phyloP scores from a whole-genome alignment of 1,140 invertebrate species.

The Penaeus vannamei region DNA sequence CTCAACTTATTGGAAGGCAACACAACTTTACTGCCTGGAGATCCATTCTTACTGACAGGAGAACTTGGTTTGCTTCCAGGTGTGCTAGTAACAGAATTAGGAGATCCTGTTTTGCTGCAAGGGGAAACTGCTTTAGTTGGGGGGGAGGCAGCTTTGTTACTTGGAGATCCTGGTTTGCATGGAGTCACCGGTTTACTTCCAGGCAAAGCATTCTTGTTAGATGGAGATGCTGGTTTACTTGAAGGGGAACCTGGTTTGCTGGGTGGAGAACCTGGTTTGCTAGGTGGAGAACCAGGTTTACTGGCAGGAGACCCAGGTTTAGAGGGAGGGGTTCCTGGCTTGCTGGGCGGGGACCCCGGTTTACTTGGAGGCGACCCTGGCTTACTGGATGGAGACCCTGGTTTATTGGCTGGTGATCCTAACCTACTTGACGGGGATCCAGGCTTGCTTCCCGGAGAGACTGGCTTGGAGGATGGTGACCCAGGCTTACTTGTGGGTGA shows the following conservation, averaged over 20 bases:
- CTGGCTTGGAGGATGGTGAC: not conserved
- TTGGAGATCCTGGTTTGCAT: not conserved
- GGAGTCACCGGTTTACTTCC: not conserved
- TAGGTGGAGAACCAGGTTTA: not conserved
- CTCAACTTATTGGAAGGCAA: slow-evolving; percentile 30
- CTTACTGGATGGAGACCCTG: slow-evolving; percentile 31
- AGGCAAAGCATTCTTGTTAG: slow-evolving; percentile 2
- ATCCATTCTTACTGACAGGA: slow-evolving; percentile 12
- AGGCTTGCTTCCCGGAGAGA: not conserved
- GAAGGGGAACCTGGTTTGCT: slow-evolving; percentile 3
- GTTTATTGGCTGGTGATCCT: slow-evolving; percentile 1
- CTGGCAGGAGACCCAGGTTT: not conserved
- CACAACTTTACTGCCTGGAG: slow-evolving; percentile 19
- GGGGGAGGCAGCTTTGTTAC: not conserved
- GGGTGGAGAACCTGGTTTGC: not conserved
- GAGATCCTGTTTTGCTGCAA: not conserved
- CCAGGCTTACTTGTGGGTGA: slow-evolving; percentile 33
- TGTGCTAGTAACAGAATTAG: not conserved
- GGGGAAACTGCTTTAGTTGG: not conserved
- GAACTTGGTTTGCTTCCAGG: slow-evolving; percentile 28
- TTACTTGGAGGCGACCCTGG: slow-evolving; percentile 23
- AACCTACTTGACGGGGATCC: slow-evolving; percentile 20
- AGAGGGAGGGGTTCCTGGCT: not conserved
- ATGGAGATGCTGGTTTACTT: slow-evolving; percentile 13
- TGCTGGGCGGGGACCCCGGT: slow-evolving; percentile 5